Base-by-base conservation (phyloP, 2,888 invertebrate species). In the Ennomos quercinarius region DNA sequence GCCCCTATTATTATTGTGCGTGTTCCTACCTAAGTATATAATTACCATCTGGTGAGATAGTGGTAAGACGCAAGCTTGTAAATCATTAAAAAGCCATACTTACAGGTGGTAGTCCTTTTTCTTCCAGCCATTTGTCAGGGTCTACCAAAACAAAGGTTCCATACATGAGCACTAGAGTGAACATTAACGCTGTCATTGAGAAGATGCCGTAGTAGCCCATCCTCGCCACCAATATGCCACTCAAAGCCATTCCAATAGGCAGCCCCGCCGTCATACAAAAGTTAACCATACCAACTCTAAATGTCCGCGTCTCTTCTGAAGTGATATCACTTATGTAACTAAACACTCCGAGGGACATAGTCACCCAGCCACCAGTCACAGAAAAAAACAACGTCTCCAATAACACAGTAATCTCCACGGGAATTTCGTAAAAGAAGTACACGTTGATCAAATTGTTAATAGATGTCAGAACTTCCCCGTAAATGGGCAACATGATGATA, bases 91-190 rank as follows among this genome's bases (percentile, higher is more conserved):
- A 27, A 27, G 6, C 27, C 4, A 27, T 6, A 89, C 91, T 87
- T 74, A 91, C 91, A 68, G 77, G 77, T 10, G 87, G 83, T 1
- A 80, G 56, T 17, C 87, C 89, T 72, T 81, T 87, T 1, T 84
- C 81, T 52, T 67, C 71, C 0, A 91, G 78, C 73, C 85, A 83
- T 3, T 81, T 67, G 40, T 93, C 94, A 13, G 94, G 93, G 74
- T 97, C 97, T 57, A 95, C 94, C 64, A 97, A 93, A 54, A 94
- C 93, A 60, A 95, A 94, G 44, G 95, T 89, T 0, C 97, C 97
- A 70, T 97, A 97, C 41, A 94, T 75, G 51, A 97, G 93, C 41
- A 96, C 95, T 43, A 96, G 73, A 8, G 95, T 70, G 47, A 94
- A 89, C 71, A 91, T 64, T 0, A 69, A 68, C 3, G 82, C 73